Evolutionary conservation across 2,888 invertebrate species (phyloP), one percentile per base, ranked within the genome.

Genomic region (Ectropis crepuscularia): DNA sequence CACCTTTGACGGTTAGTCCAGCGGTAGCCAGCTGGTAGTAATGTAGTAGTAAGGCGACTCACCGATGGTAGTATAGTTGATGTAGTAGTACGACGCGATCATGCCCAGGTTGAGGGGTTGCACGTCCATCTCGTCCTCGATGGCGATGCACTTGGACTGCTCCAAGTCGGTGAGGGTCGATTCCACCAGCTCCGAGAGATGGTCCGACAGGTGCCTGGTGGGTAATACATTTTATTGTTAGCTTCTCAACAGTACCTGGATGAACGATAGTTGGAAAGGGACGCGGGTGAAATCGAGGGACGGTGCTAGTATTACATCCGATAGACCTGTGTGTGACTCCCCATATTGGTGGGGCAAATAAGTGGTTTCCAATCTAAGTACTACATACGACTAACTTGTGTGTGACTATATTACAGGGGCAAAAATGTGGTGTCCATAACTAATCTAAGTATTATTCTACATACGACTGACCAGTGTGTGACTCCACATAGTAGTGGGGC

Each of bases 41-140:
- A 11, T 10, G 0, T 6, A 45, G 5, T 12, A 45, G 45, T 45
- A 12, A n/a, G 16, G 5, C 6, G 10, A 80, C 88, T 86, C 81
- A 97, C 97, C 97, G 63, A 99, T 99, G 12, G 63, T 99, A 0
- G 99, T 99, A 79, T 99, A 99, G 88, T 99, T 99, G 79, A 99
- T 99, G 90, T 99, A 99, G 88, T 99, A 99, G 90, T 99, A 99
- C 0, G 99, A 99, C 0, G 99, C 99, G 85, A 99, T 99, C 99
- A 99, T 99, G 81, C 99, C 99, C 83, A 99, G 92, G 93, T 99
- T 99, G 42, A 99, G 94, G 0, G 99, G 99, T 65, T 98, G 94
- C 0, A 98, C 97, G 85, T 99, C 99, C 96, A 99, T 98, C 75
- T 99, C 99, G 74, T 99, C 99, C 84, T 99, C 99, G 6, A 99